Base-by-base conservation (phyloP, 2,113 vertebrate genomes). In the Sceloporus tristichus region DNA sequence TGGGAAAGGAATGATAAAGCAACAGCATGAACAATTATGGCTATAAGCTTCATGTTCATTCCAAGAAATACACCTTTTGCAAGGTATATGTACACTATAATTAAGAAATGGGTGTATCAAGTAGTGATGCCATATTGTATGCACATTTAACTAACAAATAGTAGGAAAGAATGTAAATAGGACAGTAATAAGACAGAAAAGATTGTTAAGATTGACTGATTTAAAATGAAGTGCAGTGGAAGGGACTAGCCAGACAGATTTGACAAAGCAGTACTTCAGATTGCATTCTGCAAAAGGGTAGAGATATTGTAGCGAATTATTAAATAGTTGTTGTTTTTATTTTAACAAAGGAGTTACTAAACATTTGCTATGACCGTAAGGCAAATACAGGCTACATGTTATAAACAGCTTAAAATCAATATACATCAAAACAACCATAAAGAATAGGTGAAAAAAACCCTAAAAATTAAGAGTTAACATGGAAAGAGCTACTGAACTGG, bases 81-180 rank as follows among this genome's bases (percentile, higher is more conserved):
- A n/a, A 65, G 38, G 4, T 5, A 11, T 23, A 19, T 29, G 4
- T 23, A 65, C 84, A 11, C 70, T 21, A 18, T 53, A 53, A 54
- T 84, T 53, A 84, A 73, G 42, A 68, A 82, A 82, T 84, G 82
- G 42, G 66, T 53, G 27, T 34, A 73, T 29, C 38, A 42, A 70
- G 42, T 68, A 68, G 65, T 65, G 38, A 70, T 82, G 40, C 14
- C 65, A 59, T 84, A 74, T 76, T 76, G 42, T 19, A 62, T 77
- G 38, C 25, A 48, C 29, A 14, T 66, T 66, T 85, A 66, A 2
- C 59, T 85, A 48, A 21, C 6, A 78, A 66, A 40, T 78, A 2
- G 10, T 40, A 74, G 21, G 3, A 10, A 59, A 48, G 13, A 85
- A 76, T 56, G n/a, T 3, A 66, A 27, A 21, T 42, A 40, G 13